A percentile compares a stretch with the other conserved stretches of the same genome.
Evolutionary conservation across 2,797 vertebrate genomes (phyloP).

Genomic region (Pelodytes ibericus): DNA sequence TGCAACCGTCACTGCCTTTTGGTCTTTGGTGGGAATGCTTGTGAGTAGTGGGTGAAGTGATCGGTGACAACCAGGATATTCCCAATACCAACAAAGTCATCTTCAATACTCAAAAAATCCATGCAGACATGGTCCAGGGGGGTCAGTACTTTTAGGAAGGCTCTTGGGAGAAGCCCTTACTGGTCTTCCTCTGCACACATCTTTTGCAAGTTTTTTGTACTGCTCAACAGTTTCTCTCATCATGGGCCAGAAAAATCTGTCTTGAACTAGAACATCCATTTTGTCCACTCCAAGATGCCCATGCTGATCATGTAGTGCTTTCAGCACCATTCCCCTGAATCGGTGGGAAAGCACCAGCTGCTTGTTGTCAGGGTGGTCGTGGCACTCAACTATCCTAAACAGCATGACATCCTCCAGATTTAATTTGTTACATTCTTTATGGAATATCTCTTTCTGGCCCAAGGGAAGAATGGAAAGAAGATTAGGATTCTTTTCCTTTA

Average conservation of each 20-base stretch:
- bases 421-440: not conserved
- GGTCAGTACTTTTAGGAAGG: too few relatives aligned
- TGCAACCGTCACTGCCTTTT: not conserved
- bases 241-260: not conserved
- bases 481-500: not conserved
- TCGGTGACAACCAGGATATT: not conserved
- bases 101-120: too few relatives aligned
- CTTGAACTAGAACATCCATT: not conserved
- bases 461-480: not conserved
- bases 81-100: not conserved
- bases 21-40: not conserved
- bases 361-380: not conserved
- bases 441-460: not conserved
- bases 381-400: not conserved
- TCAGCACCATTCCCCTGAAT: constrained; percentile 1
- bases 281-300: constrained; percentile 6
- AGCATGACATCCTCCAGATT: not conserved
- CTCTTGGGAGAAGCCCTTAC: not conserved
- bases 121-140: too few relatives aligned
- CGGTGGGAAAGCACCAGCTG: not conserved
- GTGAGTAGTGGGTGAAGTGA: not conserved
- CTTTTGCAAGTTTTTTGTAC: not conserved
- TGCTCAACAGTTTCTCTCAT: not conserved
- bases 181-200: constrained; percentile 4
- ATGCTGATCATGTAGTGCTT: not conserved